A percentile compares a stretch with the other conserved stretches of the same genome.
These are phyloP conservation scores for Trissolcus brochymenae DNA, from an alignment of 2,888 invertebrate species.

Conservation along the genomic window DNA sequence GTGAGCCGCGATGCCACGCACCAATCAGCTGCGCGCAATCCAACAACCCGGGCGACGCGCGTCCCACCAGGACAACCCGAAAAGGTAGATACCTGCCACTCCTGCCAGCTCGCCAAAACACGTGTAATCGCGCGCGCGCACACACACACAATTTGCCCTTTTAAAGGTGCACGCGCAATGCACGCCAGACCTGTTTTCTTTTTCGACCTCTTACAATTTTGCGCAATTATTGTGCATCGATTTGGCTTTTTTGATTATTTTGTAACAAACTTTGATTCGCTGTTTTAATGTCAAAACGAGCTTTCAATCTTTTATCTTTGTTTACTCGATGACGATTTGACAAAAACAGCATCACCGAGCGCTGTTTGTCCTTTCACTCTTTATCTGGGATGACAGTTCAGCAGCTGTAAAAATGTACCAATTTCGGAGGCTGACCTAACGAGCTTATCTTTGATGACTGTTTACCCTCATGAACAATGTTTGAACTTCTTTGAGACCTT, in stretches of 20 bases:
- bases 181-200: neutral
- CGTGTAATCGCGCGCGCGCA: slow-evolving; percentile 33
- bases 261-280: no score
- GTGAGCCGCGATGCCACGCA: slow-evolving; percentile 34
- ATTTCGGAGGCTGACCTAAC: no score
- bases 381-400: neutral
- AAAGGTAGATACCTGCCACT: slow-evolving; percentile 24
- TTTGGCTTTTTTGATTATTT: neutral
- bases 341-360: neutral
- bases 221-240: neutral
- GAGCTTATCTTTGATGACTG: no score
- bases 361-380: neutral
- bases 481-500: no score
- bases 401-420: no score
- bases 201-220: no score
- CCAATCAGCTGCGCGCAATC: slow-evolving; percentile 22
- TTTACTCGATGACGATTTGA: neutral
- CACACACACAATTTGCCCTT: slow-evolving; percentile 34
- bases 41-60: slow-evolving; percentile 36
- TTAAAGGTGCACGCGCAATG: slow-evolving; percentile 40
- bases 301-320: neutral
- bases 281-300: no score
- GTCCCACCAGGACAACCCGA: slow-evolving; percentile 29
- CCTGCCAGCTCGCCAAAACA: slow-evolving; percentile 18
- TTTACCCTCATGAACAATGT: no score